Evolutionary conservation across 2,888 invertebrate genomes (phyloP), one percentile per base, ranked within the genome.

Genomic region (Proisotoma minuta): DNA sequence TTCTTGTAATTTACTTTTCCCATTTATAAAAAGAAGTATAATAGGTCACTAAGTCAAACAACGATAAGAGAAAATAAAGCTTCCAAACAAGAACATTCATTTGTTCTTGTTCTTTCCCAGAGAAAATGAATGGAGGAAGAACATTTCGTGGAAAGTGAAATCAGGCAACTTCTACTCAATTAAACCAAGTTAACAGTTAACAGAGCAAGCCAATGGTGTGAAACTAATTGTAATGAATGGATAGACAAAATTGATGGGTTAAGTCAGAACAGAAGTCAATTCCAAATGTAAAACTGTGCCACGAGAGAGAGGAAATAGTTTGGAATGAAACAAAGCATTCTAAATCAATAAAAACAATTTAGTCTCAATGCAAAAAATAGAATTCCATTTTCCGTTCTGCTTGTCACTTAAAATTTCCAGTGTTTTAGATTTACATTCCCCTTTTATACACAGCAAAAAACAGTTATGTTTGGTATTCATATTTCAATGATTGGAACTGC

Each of bases 131-230:
- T 10, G 20, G 47, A 47, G 47, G 34, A 34, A 34, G n/a, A n/a
- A n/a, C n/a, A n/a, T 10, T 34, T 34, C 34, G 34, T n/a, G 34
- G 34, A 8, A 34, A 34, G 27, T 34, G 48, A 51, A 63, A 64
- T 62, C 67, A 50, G 62, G 28, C 23, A 59, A 62, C 64, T 67
- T 67, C 67, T 67, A 64, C 63, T 64, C 67, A 67, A 67, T 67
- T 67, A 64, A 61, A 62, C 64, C 59, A 62, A 62, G 59, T 63
- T 67, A 63, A 64, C 67, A 59, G 60, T 34, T 34, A 34, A 34
- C 34, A 34, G 34, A 34, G 34, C 34, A 52, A 57, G 22, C 60
- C 67, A 67, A 67, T 67, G 63, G 67, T 53, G 62, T 57, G 62
- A 54, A 24, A 18, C 51, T 62, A 67, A 67, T 67, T 53, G 34